phyloP scores from a whole-genome alignment of 2,888 invertebrate genomes.

The Crematogaster levior region DNA sequence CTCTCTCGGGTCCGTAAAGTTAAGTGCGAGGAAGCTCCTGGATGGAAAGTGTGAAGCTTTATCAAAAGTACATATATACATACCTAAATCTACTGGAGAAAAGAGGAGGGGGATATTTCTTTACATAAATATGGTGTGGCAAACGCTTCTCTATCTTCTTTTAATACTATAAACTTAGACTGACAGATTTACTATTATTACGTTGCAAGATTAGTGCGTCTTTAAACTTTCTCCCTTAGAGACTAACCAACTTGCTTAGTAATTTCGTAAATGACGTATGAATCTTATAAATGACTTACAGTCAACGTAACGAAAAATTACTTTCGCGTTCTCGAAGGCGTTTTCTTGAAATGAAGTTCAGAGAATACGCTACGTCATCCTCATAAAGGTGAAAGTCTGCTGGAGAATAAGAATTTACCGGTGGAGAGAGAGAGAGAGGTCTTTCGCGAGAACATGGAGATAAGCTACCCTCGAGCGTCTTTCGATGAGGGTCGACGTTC shows the following conservation, averaged over 20 bases:
- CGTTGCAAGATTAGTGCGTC: not conserved
- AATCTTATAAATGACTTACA: slow-evolving; percentile 29
- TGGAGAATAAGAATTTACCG: slow-evolving; percentile 55
- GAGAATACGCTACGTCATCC: slow-evolving; percentile 34
- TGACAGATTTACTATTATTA: not conserved
- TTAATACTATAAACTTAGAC: not conserved
- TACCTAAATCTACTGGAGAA: not conserved
- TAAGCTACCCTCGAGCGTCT: slow-evolving; percentile 60
- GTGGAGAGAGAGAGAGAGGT: slow-evolving; percentile 29
- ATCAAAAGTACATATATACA: slow-evolving; percentile 49
- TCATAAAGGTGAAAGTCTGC: slow-evolving; percentile 44
- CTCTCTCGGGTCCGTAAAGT: slow-evolving; percentile 78
- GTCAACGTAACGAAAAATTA: slow-evolving; percentile 38
- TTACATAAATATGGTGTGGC: not conserved
- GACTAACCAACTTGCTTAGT: not conserved
- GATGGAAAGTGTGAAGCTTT: slow-evolving; percentile 58
- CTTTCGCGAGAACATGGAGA: slow-evolving; percentile 47
- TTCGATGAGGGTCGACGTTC: slow-evolving; percentile 50
- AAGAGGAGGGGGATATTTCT: not conserved
- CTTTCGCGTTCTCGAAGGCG: slow-evolving; percentile 14
- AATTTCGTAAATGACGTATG: slow-evolving; percentile 8
- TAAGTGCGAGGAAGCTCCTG: slow-evolving; percentile 59
- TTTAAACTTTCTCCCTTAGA: not conserved
- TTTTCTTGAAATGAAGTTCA: slow-evolving; percentile 37
- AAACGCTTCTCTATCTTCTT: not conserved